A percentile compares a stretch with the other conserved stretches of the same genome.
These are phyloP conservation scores for Thereuonema tuberculata DNA, from an alignment of 1,140 invertebrate species.

Conservation along the genomic window DNA sequence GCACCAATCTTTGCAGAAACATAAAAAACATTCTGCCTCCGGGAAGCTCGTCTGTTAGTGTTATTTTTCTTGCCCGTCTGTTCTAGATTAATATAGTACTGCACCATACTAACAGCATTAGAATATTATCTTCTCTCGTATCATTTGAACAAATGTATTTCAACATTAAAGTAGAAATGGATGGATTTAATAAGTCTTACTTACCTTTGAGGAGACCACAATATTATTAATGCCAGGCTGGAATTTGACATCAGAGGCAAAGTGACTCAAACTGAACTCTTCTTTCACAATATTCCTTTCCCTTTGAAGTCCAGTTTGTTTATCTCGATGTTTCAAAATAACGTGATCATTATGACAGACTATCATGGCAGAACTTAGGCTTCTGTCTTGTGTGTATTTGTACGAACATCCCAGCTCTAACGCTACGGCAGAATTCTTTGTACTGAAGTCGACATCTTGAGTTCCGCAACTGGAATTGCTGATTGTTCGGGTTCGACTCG, in stretches of 20 bases:
- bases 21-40: too few relatives aligned
- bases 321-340: conserved; percentile 23
- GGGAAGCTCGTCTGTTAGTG: too few relatives aligned
- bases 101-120: too few relatives aligned
- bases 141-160: conserved; percentile 6
- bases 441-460: background rate
- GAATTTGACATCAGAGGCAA: conserved; percentile 38
- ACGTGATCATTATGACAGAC: conserved; percentile 27
- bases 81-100: too few relatives aligned
- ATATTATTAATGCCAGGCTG: conserved; percentile 58
- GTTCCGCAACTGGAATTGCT: conserved; percentile 3
- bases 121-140: too few relatives aligned
- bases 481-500: background rate
- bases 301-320: conserved; percentile 24
- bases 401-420: conserved; percentile 52
- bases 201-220: conserved; percentile 42
- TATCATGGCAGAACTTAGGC: conserved; percentile 29
- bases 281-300: conserved; percentile 29
- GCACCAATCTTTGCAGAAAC: too few relatives aligned
- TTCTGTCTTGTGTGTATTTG: conserved; percentile 65
- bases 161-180: conserved; percentile 3
- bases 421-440: conserved; percentile 33
- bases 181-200: conserved; percentile 3
- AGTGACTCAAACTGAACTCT: conserved; percentile 48
- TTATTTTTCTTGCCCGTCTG: too few relatives aligned